Evolutionary conservation across 2,797 vertebrate genomes (phyloP).

Genomic region (Echiichthys vipera): DNA sequence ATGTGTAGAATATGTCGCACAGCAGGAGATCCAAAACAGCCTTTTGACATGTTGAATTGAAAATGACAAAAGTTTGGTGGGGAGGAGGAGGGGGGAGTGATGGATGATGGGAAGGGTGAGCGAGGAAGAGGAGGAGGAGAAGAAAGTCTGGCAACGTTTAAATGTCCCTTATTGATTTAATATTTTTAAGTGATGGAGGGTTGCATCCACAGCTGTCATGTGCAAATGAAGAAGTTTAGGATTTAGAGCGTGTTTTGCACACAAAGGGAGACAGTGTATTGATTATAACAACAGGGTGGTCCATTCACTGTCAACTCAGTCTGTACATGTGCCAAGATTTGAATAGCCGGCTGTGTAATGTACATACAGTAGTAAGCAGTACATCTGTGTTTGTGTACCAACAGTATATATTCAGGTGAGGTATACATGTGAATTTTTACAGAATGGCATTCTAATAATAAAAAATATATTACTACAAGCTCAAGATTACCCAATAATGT

Average conservation of each 20-base stretch:
- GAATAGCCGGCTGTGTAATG: background rate
- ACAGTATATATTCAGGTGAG: background rate
- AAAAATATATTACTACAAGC: background rate
- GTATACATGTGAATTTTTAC: no score
- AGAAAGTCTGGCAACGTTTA: conserved; percentile 58
- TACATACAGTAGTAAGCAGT: background rate
- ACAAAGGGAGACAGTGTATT: conserved; percentile 11
- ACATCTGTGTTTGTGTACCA: background rate
- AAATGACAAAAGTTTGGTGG: background rate
- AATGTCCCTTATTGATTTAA: conserved; percentile 40
- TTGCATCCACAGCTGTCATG: conserved; percentile 46
- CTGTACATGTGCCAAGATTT: background rate
- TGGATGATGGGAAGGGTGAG: conserved; percentile 15
- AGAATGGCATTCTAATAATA: no score
- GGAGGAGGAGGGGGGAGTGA: background rate
- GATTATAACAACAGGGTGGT: conserved; percentile 27
- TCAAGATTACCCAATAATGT: no score
- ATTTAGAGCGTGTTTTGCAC: conserved; percentile 37
- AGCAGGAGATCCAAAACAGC: conserved; percentile 5
- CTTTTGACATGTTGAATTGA: background rate
- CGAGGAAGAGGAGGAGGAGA: conserved; percentile 16
- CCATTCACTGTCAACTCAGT: background rate
- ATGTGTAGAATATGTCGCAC: background rate
- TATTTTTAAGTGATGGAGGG: conserved; percentile 41
- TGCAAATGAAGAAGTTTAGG: conserved; percentile 27